Base-by-base conservation (phyloP, 2,797 vertebrate genomes). In the Sarcoramphus papa region DNA sequence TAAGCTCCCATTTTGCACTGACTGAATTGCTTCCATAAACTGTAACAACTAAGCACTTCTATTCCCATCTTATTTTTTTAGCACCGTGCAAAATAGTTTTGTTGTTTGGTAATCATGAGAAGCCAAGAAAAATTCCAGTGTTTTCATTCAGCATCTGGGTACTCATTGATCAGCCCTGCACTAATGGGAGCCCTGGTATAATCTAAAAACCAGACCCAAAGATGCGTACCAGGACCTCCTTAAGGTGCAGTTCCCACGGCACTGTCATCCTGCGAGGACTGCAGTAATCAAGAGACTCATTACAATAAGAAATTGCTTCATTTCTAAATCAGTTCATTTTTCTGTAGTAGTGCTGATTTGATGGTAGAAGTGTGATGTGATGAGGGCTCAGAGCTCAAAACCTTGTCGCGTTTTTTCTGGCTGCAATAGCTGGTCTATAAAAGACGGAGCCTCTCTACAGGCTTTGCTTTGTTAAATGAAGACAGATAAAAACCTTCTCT, bases 401-500 rank as follows among this genome's bases (percentile, higher is more conserved):
- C 18, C 25, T 90, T 8, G 3, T 31, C 3, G 2, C 43, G 10
- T 35, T 87, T 92, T 92, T 79, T 84, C 79, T 90, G 88, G 41
- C 69, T 77, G 27, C 27, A 73, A 33, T 67, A 91, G n/a, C 27
- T 75, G 40, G 19, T 73, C 50, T 76, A 25, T 51, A 78, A 90
- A 85, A 87, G 65, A 76, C 12, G 22, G 15, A 90, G 60, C 23
- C 21, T 74, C 23, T 85, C 75, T 77, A 45, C 30, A 72, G 62
- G 20, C 3, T 84, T 79, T 74, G 27, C 33, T 86, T 87, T 74
- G 60, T 74, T 95, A 90, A 97, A 94, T 50, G 54, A 79, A 85
- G 78, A 45, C 28, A 96, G 51, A 83, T 50, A 92, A 96, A 94
- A 95, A 53, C 72, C 56, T 86, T 75, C 62, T 62, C 16, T 83